Percentiles rank a stretch among this genome's conserved stretches.
These are phyloP conservation scores for Tetrao urogallus DNA, from an alignment of 2,113 vertebrate genomes.

Conservation along the genomic window DNA sequence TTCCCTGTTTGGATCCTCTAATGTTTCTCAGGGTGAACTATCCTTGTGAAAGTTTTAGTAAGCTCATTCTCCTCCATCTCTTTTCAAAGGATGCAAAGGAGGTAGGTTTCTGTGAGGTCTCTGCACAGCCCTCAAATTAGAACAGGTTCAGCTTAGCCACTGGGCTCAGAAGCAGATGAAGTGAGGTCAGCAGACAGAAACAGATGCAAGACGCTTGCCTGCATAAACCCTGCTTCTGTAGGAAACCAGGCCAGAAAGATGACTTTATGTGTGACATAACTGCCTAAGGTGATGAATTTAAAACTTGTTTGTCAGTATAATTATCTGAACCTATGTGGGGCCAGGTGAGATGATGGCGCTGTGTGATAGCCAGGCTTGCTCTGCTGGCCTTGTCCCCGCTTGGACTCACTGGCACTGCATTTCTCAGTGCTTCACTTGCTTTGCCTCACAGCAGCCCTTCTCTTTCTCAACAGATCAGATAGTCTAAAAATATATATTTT, in stretches of 20 bases:
- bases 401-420: background rate
- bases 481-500: background rate
- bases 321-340: background rate
- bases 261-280: background rate
- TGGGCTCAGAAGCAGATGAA: background rate
- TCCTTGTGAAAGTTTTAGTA: background rate
- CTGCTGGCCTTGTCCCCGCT: background rate
- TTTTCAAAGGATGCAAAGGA: background rate
- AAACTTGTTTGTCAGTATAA: constrained; percentile 16
- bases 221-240: background rate
- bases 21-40: background rate
- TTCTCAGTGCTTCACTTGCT: background rate
- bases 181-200: background rate
- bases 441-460: background rate
- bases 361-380: background rate
- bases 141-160: background rate
- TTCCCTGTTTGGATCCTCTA: background rate
- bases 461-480: background rate
- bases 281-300: background rate
- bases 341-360: background rate
- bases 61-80: background rate
- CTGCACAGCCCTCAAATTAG: background rate
- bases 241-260: background rate
- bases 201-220: background rate
- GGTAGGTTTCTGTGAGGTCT: background rate